A percentile compares a stretch with the other conserved stretches of the same genome.
Conservation (phyloP, 2,113 vertebrate species). For the Mesembrinibis cayennensis region DNA sequence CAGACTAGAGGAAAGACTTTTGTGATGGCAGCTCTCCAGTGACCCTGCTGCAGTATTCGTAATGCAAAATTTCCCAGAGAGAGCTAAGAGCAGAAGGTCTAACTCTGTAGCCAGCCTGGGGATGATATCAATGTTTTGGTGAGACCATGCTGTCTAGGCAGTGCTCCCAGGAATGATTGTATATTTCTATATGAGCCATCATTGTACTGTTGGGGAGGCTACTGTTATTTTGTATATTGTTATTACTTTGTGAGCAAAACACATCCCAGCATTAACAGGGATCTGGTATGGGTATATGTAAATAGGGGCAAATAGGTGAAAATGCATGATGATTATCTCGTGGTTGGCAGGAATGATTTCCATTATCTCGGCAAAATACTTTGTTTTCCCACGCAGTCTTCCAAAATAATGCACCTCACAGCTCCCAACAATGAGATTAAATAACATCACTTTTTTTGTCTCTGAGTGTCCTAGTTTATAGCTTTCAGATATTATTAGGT, state of each 20-base stretch:
- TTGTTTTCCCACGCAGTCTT: conserved; percentile 10
- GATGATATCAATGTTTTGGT: background rate
- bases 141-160: background rate
- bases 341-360: background rate
- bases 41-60: background rate
- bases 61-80: background rate
- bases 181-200: background rate
- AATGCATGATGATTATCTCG: background rate
- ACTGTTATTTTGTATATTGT: background rate
- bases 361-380: conserved; percentile 17
- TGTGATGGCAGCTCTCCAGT: background rate
- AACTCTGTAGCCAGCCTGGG: background rate
- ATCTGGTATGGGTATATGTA: background rate
- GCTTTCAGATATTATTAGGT: background rate
- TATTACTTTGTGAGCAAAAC: background rate
- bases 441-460: background rate
- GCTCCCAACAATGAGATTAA: background rate
- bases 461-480: background rate
- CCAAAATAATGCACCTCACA: background rate
- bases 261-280: background rate
- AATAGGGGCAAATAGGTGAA: conserved; percentile 1
- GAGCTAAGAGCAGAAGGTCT: background rate
- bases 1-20: background rate
- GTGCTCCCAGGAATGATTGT: background rate
- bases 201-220: background rate